These are phyloP conservation scores for Ameiurus melas DNA, from an alignment of 2,113 vertebrate species.

Conservation along the genomic window DNA sequence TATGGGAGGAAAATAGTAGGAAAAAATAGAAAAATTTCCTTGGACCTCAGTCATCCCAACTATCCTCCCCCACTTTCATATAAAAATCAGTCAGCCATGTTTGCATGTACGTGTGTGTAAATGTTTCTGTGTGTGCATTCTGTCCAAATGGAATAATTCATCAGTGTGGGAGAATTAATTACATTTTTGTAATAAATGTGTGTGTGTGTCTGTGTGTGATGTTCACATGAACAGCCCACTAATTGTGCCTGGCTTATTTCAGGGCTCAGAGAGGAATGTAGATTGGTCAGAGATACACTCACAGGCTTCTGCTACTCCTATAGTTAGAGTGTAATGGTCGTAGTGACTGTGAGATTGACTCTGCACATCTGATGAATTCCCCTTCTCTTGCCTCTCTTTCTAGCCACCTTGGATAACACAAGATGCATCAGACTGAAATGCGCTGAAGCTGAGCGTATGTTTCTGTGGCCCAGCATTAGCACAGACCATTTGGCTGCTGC, in stretches of 20 bases:
- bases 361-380: neutral
- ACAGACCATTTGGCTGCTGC: conserved; percentile 56
- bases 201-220: no score
- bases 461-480: conserved; percentile 32
- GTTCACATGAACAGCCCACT: no score
- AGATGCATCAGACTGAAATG: conserved; percentile 26
- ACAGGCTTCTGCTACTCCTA: neutral
- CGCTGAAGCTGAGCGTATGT: conserved; percentile 31
- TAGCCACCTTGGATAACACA: conserved; percentile 24
- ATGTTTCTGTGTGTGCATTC: neutral
- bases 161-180: neutral
- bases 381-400: neutral
- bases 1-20: neutral
- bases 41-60: neutral
- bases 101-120: neutral
- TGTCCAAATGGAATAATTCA: neutral
- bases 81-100: neutral
- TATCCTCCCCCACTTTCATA: neutral
- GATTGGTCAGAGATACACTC: no score
- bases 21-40: neutral
- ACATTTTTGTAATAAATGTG: neutral
- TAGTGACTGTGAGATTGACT: neutral
- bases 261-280: no score
- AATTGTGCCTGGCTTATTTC: no score
- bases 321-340: neutral